Base-by-base conservation (phyloP, 2,797 vertebrate species). In the Cheirogaleus major region DNA sequence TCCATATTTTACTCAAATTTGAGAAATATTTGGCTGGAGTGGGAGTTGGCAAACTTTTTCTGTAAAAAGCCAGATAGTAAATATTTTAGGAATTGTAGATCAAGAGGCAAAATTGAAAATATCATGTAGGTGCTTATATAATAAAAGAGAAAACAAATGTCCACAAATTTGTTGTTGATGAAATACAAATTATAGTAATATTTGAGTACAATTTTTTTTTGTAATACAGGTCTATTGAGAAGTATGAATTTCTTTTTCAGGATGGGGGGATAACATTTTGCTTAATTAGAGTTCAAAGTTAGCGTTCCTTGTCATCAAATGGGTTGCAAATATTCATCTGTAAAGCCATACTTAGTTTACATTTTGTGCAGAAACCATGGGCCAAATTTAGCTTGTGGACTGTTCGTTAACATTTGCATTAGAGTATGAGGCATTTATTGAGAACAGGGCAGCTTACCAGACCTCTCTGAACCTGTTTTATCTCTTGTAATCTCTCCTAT, bases 61-160 rank as follows among this genome's bases (percentile, higher is more conserved):
- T 10, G 1, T 73, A 43, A 92, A 85, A 63, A 87, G 11, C 15
- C 69, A 73, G 23, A 57, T 50, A 88, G 2, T 91, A 95, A 90
- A 67, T 59, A 83, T 76, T 72, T 95, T 83, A 82, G n/a, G 30
- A 70, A 86, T 92, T 91, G 35, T 20, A 79, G 61, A 72, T n/a
- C 48, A 78, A 89, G 25, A 76, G 50, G 18, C 80, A 89, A 91
- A 84, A 45, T 38, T 88, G 38, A 95, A 59, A 55, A 38, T 65
- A 27, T 67, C 78, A 63, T 52, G 2, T 70, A 61, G 78, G 8
- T 84, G 4, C 15, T 84, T 94, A 55, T 50, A 22, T 92, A 89
- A 85, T 81, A 50, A 73, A 69, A 87, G 18, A 57, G 43, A 92
- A 91, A 57, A 27, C 11, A 92, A 91, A 91, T 93, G 70, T 65